Conservation (phyloP, 2,113 vertebrate species). For the Plestiodon gilberti region DNA sequence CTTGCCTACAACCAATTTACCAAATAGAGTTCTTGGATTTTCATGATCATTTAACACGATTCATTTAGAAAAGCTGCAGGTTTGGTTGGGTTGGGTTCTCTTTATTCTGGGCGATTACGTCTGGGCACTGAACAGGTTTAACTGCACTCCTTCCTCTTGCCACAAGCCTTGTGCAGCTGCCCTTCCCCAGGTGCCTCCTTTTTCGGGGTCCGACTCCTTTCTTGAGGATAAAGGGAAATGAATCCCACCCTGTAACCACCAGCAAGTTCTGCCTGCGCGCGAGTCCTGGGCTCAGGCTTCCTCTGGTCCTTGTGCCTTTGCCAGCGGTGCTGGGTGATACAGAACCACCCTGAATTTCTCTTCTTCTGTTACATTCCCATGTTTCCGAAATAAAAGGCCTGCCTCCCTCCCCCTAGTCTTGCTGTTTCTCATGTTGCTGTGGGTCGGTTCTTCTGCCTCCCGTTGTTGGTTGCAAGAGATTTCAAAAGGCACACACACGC, state of each 20-base stretch:
- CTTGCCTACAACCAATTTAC: neutral
- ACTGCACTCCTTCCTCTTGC: neutral
- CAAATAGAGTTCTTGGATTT: neutral
- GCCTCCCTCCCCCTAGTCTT: neutral
- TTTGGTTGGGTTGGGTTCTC: neutral
- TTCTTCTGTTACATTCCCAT: neutral
- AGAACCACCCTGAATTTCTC: neutral
- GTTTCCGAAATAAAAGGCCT: neutral
- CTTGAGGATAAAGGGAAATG: neutral
- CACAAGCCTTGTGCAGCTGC: neutral
- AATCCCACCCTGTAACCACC: neutral
- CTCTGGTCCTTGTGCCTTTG: neutral
- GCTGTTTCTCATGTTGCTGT: neutral
- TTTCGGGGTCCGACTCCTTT: neutral
- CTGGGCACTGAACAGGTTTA: neutral
- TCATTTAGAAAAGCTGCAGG: neutral
- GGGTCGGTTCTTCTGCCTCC: fast-evolving
- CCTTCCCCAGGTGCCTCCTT: neutral
- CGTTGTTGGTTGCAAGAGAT: no score
- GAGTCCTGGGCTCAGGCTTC: neutral
- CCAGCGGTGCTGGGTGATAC: neutral
- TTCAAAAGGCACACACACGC: neutral
- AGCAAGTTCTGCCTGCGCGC: neutral
- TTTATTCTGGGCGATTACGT: neutral
- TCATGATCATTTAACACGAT: neutral